These are phyloP conservation scores for Rhamnusium bicolor DNA, from an alignment of 2,888 invertebrate species.

Conservation along the genomic window DNA sequence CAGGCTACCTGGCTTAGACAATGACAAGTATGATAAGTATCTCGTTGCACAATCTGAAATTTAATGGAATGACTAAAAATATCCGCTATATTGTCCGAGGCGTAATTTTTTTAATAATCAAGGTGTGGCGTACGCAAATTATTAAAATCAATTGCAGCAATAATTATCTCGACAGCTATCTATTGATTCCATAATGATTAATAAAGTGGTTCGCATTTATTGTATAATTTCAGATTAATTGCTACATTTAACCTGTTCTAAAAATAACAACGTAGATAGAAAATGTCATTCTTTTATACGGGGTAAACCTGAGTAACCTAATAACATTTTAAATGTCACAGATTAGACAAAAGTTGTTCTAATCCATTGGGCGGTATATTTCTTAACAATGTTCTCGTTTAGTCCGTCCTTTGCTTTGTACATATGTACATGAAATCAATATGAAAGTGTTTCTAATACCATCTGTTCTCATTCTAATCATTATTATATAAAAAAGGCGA, in stretches of 20 bases:
- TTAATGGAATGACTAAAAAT: slow-evolving; percentile 36
- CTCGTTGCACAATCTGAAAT: slow-evolving; percentile 36
- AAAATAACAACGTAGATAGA: background rate
- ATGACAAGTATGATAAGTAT: slow-evolving; percentile 42
- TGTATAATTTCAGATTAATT: slow-evolving; percentile 11
- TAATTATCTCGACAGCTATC: slow-evolving; percentile 38
- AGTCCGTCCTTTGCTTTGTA: background rate
- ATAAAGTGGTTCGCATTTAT: slow-evolving; percentile 14
- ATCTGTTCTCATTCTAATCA: background rate
- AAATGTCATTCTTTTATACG: slow-evolving; percentile 5
- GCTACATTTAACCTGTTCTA: slow-evolving; percentile 7
- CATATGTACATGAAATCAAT: background rate
- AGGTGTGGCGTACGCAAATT: slow-evolving; percentile 32
- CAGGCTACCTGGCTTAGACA: slow-evolving; percentile 39
- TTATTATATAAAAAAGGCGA: background rate
- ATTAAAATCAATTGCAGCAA: slow-evolving; percentile 36
- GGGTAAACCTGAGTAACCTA: slow-evolving; percentile 1
- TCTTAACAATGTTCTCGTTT: background rate
- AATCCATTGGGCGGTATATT: background rate
- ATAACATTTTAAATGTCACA: slow-evolving; percentile 9
- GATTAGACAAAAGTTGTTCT: background rate
- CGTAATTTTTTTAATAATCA: slow-evolving; percentile 25
- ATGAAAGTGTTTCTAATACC: background rate
- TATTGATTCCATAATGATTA: slow-evolving; percentile 26
- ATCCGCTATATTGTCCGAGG: slow-evolving; percentile 27